Evolutionary conservation across 1,140 invertebrate genomes (phyloP).

Genomic region (Philotrypesis tridentata): DNA sequence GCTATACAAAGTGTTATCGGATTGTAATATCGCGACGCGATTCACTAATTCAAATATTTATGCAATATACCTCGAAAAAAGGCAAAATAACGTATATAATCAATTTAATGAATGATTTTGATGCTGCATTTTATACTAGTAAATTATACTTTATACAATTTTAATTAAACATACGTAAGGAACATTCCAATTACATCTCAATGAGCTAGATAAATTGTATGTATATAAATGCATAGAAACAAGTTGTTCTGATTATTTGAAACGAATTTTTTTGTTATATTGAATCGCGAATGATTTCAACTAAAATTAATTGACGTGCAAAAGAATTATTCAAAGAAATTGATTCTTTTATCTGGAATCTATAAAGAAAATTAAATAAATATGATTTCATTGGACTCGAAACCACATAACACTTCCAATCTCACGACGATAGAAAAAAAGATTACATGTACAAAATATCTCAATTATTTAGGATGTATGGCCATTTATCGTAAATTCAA

Average conservation of each 20-base stretch:
- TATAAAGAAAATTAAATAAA: background rate
- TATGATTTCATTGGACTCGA: background rate
- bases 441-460: background rate
- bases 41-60: background rate
- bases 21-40: background rate
- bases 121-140: slow-evolving; percentile 8
- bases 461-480: background rate
- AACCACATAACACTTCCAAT: background rate
- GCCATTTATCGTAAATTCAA: background rate
- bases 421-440: background rate
- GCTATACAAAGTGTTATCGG: background rate
- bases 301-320: background rate
- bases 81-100: background rate
- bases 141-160: background rate
- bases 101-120: background rate
- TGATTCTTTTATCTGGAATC: background rate
- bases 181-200: background rate
- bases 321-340: background rate
- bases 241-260: background rate
- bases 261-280: background rate
- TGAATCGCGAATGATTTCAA: background rate
- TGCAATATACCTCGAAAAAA: background rate
- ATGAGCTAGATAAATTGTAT: background rate
- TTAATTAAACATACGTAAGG: background rate
- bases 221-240: background rate